These are phyloP conservation scores for Archocentrus centrarchus DNA, from an alignment of 2,113 vertebrate species.

Conservation along the genomic window DNA sequence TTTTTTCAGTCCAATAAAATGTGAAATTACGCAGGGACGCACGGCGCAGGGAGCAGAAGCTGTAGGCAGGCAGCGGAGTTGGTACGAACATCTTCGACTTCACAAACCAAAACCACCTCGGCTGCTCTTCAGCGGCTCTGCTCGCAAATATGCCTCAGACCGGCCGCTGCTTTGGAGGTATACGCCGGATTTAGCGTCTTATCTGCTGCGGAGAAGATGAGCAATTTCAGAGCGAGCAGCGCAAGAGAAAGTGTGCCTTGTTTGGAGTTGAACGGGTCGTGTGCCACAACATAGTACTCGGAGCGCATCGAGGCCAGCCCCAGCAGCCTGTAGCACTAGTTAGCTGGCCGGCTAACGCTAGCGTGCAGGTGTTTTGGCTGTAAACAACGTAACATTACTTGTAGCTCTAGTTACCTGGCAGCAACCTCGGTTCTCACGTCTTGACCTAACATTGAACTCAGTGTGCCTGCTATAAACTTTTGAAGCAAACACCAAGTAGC, in stretches of 20 bases:
- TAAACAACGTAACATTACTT: conserved; percentile 44
- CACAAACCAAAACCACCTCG: conserved; percentile 61
- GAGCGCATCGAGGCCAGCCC: conserved; percentile 76
- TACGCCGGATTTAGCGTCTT: conserved; percentile 37
- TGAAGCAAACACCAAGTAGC: conserved; percentile 27
- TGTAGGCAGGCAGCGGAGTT: conserved; percentile 61
- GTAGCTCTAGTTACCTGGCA: conserved; percentile 47
- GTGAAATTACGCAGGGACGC: conserved; percentile 62
- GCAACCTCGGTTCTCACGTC: neutral
- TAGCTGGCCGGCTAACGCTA: conserved; percentile 60
- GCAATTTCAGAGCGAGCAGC: conserved; percentile 52
- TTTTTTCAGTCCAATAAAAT: conserved; percentile 54
- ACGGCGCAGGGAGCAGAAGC: conserved; percentile 42
- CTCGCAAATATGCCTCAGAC: conserved; percentile 55
- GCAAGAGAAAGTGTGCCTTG: conserved; percentile 76
- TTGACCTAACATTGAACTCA: conserved; percentile 24
- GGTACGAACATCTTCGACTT: conserved; percentile 73
- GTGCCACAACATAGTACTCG: conserved; percentile 71
- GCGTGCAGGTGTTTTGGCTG: conserved; percentile 69
- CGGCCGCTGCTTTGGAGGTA: conserved; percentile 25
- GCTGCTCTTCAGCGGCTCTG: conserved; percentile 39
- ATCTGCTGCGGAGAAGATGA: conserved; percentile 67
- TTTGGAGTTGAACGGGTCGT: conserved; percentile 74
- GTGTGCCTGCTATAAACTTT: conserved; percentile 41
- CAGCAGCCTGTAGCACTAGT: conserved; percentile 73